phyloP scores from a whole-genome alignment of 1,140 invertebrate species.

The Eulimnadia texana region DNA sequence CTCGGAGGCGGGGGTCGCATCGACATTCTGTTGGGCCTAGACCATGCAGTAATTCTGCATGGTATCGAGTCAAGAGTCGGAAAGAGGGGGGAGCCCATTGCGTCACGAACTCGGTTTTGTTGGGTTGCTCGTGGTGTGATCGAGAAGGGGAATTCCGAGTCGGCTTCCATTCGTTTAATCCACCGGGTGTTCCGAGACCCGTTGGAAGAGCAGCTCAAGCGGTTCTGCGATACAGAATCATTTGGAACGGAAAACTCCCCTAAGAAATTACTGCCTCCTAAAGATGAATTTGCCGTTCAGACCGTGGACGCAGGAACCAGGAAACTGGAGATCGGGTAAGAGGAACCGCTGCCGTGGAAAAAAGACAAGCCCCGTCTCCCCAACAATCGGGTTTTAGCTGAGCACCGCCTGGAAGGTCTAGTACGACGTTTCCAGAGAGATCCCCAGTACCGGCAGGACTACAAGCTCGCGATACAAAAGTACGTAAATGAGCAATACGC shows the following conservation, averaged over 20 bases:
- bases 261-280: neutral
- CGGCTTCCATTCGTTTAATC: neutral
- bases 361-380: neutral
- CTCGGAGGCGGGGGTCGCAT: neutral
- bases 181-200: neutral
- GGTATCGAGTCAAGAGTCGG: neutral
- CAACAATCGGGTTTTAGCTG: constrained; percentile 5
- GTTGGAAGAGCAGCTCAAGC: neutral
- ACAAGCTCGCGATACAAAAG: constrained; percentile 2
- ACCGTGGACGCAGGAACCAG: neutral
- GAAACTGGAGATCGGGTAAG: neutral
- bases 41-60: neutral
- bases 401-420: neutral
- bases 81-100: neutral
- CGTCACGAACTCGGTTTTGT: neutral
- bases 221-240: constrained; percentile 3
- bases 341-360: neutral
- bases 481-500: neutral
- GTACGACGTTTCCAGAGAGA: neutral
- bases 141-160: neutral
- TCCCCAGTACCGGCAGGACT: neutral
- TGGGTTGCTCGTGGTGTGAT: neutral
- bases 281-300: neutral
- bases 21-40: neutral
- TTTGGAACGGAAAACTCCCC: neutral